Evolutionary conservation across 2,888 invertebrate genomes (phyloP).

Genomic region (Melanargia galathea): DNA sequence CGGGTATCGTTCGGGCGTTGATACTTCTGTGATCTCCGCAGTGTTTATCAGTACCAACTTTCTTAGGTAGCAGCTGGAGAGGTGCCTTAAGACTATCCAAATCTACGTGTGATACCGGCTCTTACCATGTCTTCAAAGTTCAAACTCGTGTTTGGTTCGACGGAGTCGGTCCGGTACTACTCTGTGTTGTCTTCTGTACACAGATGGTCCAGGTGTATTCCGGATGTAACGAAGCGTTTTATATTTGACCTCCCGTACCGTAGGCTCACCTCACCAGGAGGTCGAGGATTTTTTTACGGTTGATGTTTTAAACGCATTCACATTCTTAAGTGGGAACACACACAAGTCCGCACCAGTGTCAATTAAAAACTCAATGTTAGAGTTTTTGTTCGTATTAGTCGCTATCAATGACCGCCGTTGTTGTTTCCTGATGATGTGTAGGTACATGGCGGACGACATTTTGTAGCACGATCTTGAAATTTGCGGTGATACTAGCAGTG

Average conservation of each 20-base stretch:
- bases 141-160: conserved; percentile 42
- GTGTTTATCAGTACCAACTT: not conserved
- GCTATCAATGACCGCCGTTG: conserved; percentile 31
- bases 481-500: conserved; percentile 30
- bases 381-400: conserved; percentile 13
- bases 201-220: conserved; percentile 41
- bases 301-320: too few relatives aligned
- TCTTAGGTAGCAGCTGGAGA: conserved; percentile 38
- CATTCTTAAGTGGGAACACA: not conserved
- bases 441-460: conserved; percentile 25
- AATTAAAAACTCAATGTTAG: not conserved
- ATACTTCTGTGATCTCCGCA: conserved; percentile 1
- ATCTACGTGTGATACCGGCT: conserved; percentile 38
- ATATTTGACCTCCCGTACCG: conserved; percentile 20
- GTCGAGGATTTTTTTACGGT: too few relatives aligned
- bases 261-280: conserved; percentile 21
- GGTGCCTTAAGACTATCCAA: conserved; percentile 38
- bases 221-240: conserved; percentile 32
- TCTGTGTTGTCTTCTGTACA: conserved; percentile 38
- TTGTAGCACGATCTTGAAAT: conserved; percentile 18
- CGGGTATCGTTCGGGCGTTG: not conserved
- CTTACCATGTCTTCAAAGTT: conserved; percentile 40
- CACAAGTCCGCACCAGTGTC: not conserved
- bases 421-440: conserved; percentile 33
- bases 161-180: conserved; percentile 39